phyloP scores from a whole-genome alignment of 2,888 invertebrate genomes.

The Nycteola revayana region DNA sequence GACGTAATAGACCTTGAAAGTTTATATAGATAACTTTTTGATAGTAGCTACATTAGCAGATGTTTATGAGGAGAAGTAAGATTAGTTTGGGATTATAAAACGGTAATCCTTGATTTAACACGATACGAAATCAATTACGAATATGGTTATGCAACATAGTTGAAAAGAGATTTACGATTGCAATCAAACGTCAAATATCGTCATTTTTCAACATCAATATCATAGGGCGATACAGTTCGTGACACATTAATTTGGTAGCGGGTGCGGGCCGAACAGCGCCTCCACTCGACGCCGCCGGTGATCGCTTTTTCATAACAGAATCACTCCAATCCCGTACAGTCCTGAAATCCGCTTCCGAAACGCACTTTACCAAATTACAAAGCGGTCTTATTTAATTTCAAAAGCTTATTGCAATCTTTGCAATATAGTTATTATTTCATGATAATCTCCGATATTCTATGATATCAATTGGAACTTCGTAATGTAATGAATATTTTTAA shows the following conservation, averaged over 20 bases:
- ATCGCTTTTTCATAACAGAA: constrained; percentile 51
- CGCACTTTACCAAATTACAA: constrained; percentile 29
- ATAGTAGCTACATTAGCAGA: constrained; percentile 16
- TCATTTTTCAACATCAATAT: constrained; percentile 63
- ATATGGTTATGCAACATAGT: constrained; percentile 20
- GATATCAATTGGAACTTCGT: neutral
- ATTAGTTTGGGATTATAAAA: too few relatives aligned
- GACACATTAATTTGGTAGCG: constrained; percentile 63
- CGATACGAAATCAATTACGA: constrained; percentile 28
- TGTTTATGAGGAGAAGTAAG: too few relatives aligned
- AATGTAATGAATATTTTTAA: neutral
- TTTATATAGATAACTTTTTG: constrained; percentile 24
- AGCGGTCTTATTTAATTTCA: constrained; percentile 22
- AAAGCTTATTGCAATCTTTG: constrained; percentile 10
- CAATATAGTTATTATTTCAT: constrained; percentile 19
- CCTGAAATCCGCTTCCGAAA: constrained; percentile 19
- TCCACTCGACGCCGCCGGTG: constrained; percentile 20
- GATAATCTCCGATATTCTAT: neutral
- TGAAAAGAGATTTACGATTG: constrained; percentile 53
- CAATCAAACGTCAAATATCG: constrained; percentile 53
- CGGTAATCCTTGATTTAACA: too few relatives aligned
- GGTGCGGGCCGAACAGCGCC: constrained; percentile 34
- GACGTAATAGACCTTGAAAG: constrained; percentile 25
- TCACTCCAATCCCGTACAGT: constrained; percentile 15
- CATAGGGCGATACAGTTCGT: constrained; percentile 48